phyloP scores from a whole-genome alignment of 2,113 vertebrate genomes.

The Prionailurus bengalensis region DNA sequence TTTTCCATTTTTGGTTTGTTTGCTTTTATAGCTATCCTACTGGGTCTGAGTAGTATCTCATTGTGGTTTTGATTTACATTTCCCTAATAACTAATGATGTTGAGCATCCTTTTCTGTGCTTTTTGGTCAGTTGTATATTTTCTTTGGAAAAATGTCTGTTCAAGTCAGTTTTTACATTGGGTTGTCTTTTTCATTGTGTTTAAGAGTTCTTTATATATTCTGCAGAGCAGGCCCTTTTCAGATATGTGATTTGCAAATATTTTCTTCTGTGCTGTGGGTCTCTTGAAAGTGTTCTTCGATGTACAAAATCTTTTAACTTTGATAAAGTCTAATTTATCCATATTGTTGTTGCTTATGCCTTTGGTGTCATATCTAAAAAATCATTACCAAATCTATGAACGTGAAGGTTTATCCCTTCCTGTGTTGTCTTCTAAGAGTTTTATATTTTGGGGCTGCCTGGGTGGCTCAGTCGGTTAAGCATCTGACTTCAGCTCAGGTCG shows the following conservation, averaged over 20 bases:
- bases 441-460: not conserved
- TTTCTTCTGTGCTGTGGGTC: not conserved
- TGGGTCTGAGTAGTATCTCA: not conserved
- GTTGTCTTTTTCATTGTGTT: not conserved
- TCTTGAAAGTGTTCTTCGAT: not conserved
- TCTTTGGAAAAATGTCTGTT: not conserved
- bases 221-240: not conserved
- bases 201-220: not conserved
- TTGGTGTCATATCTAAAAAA: constrained; percentile 4
- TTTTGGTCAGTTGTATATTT: not conserved
- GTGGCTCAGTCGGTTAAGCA: too few relatives aligned
- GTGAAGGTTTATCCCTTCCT: not conserved
- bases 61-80: not conserved
- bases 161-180: not conserved
- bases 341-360: not conserved
- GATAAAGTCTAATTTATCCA: not conserved
- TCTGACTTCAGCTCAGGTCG: too few relatives aligned
- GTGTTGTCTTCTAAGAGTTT: not conserved
- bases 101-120: not conserved
- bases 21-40: not conserved
- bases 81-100: not conserved
- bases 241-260: not conserved
- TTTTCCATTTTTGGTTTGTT: not conserved
- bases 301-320: not conserved
- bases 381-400: not conserved